These are phyloP conservation scores for Eunapius fragilis DNA, from an alignment of 37 sponge, comb jelly and placozoan genomes.

Conservation along the genomic window DNA sequence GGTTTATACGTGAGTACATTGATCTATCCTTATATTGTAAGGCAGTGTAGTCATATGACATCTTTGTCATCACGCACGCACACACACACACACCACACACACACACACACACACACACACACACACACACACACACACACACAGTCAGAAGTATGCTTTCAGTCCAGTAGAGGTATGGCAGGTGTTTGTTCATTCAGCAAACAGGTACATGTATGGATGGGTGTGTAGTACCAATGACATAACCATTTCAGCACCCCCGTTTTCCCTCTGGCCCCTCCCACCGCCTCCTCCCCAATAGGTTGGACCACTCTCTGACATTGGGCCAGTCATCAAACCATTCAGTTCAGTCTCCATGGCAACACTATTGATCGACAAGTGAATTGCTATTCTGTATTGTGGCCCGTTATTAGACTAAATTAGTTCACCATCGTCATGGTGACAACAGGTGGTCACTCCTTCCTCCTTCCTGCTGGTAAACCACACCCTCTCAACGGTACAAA, in stretches of 20 bases:
- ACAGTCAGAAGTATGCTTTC: conserved; percentile 6
- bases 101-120: neutral
- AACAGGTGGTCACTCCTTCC: conserved; percentile 38
- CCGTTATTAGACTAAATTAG: conserved; percentile 4
- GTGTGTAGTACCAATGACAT: too few relatives aligned
- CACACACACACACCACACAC: neutral
- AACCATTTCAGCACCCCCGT: too few relatives aligned
- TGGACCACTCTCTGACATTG: conserved; percentile 21
- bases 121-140: too few relatives aligned
- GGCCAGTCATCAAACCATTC: conserved; percentile 36
- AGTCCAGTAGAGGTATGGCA: conserved; percentile 38
- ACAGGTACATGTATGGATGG: too few relatives aligned
- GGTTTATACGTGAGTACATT: conserved; percentile 7
- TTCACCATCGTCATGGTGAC: neutral
- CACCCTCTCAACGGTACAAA: conserved; percentile 14
- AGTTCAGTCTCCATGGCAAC: conserved; percentile 24
- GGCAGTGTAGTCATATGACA: too few relatives aligned
- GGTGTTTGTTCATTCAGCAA: conserved; percentile 32
- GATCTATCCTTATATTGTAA: too few relatives aligned
- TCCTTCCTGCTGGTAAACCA: conserved; percentile 33
- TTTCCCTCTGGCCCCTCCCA: neutral
- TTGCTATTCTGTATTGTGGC: conserved; percentile 26
- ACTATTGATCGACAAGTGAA: conserved; percentile 10
- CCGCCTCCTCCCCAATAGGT: neutral
- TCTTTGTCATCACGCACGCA: too few relatives aligned